Evolutionary conservation across 2,888 invertebrate genomes (phyloP).

Genomic region (Choreutis nemorana): DNA sequence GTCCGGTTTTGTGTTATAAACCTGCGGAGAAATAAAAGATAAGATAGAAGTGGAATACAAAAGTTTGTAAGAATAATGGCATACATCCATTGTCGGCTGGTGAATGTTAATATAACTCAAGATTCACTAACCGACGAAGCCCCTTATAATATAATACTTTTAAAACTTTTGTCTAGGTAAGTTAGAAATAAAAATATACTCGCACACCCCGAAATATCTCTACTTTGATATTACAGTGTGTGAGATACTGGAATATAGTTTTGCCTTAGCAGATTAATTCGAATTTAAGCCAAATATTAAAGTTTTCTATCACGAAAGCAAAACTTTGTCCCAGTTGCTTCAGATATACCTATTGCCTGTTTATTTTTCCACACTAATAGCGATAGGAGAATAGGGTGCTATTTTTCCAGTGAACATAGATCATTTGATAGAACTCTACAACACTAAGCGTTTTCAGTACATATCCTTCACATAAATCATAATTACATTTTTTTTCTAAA

Average conservation of each 20-base stretch:
- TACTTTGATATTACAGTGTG: no score
- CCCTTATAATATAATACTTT: conserved; percentile 33
- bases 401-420: conserved; percentile 39
- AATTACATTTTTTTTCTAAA: no score
- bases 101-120: conserved; percentile 18
- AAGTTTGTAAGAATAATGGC: conserved; percentile 35
- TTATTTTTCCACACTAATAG: conserved; percentile 56
- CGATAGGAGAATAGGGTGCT: conserved; percentile 59
- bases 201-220: no score
- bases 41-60: conserved; percentile 54
- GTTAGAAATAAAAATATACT: conserved; percentile 5
- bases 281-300: no score
- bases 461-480: no score
- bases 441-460: not conserved
- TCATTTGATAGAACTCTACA: conserved; percentile 28
- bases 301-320: no score
- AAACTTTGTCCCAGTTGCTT: no score
- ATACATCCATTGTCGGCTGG: conserved; percentile 32
- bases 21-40: conserved; percentile 63
- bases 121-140: conserved; percentile 44
- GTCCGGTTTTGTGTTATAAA: conserved; percentile 67
- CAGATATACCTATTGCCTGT: no score
- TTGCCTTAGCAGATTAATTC: no score
- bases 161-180: conserved; percentile 14
- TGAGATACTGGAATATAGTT: no score